Conservation (phyloP, 2,797 vertebrate species). For the Falco columbarius region DNA sequence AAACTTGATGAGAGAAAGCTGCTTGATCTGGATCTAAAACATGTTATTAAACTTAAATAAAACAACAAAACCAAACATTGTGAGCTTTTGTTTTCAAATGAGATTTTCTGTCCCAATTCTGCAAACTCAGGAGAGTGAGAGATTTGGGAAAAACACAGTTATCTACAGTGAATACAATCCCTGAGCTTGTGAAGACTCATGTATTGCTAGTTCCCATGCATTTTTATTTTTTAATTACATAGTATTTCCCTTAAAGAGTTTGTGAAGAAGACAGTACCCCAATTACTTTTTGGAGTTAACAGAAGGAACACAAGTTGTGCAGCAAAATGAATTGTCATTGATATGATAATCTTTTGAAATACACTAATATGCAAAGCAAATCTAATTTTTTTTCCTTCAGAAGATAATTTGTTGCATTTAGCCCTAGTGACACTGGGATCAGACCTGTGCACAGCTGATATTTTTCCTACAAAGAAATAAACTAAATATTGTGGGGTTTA, state of each 20-base stretch:
- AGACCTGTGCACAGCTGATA: not conserved
- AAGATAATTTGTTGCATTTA: not conserved
- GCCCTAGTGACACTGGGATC: not conserved
- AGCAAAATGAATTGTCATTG: conserved; percentile 6
- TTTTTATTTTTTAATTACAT: not conserved
- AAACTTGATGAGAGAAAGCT: not conserved
- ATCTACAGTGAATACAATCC: conserved; percentile 12
- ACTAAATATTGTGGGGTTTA: not conserved
- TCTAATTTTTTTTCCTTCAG: not conserved
- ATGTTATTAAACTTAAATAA: not conserved
- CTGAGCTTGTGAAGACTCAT: not conserved
- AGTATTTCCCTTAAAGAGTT: not conserved
- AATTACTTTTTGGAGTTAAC: not conserved
- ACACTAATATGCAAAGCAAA: not conserved
- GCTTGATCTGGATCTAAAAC: not conserved
- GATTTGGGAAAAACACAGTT: conserved; percentile 20
- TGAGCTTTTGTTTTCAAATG: not conserved
- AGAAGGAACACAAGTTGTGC: not conserved
- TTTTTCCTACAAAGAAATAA: not conserved
- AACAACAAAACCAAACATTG: not conserved
- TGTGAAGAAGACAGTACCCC: not conserved
- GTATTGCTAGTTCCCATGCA: not conserved
- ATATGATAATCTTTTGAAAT: not conserved
- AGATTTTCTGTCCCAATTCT: not conserved
- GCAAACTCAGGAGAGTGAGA: not conserved